phyloP scores from a whole-genome alignment of 2,113 vertebrate species.

The Diglossa brunneiventris region DNA sequence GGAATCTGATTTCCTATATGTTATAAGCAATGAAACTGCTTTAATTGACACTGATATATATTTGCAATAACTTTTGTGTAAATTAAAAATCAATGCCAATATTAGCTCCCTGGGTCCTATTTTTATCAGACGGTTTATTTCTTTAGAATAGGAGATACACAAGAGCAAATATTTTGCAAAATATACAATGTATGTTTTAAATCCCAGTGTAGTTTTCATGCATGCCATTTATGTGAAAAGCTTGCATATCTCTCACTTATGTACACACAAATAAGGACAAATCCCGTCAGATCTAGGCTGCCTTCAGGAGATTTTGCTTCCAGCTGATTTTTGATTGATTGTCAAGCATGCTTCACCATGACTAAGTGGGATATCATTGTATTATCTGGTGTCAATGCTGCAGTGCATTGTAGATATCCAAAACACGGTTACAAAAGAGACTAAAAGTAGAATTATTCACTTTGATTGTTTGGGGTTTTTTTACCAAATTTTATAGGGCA shows the following conservation, averaged over 20 bases:
- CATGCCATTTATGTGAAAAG: not conserved
- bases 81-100: constrained; percentile 73
- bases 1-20: constrained; percentile 68
- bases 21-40: constrained; percentile 55
- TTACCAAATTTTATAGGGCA: not conserved
- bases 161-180: not conserved
- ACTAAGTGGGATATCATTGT: not conserved
- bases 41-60: constrained; percentile 76
- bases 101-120: constrained; percentile 15
- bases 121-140: constrained; percentile 37
- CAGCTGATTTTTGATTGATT: constrained; percentile 5
- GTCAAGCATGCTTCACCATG: not conserved
- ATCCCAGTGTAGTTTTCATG: not conserved
- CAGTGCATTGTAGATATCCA: not conserved
- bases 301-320: not conserved
- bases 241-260: not conserved
- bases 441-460: not conserved
- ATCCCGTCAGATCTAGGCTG: not conserved
- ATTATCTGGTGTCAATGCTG: not conserved
- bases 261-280: not conserved
- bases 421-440: not conserved
- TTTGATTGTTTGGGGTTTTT: not conserved
- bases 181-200: not conserved
- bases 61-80: constrained; percentile 67
- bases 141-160: not conserved